A percentile compares a stretch with the other conserved stretches of the same genome.
These are phyloP conservation scores for Subanguina moxae DNA, from an alignment of 1,140 invertebrate genomes.

Conservation along the genomic window DNA sequence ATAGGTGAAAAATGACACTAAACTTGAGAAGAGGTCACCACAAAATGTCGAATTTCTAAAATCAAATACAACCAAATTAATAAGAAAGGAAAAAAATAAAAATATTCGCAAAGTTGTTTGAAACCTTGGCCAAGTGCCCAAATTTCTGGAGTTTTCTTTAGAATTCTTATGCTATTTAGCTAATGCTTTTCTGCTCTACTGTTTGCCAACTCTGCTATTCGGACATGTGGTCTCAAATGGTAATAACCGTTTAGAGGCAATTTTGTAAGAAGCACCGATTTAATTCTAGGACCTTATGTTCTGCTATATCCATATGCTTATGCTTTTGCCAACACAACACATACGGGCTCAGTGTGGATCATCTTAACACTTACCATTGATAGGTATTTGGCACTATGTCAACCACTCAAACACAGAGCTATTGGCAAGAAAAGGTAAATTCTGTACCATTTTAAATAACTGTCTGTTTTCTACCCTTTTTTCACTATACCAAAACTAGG, in stretches of 20 bases:
- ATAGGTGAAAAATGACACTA: no score
- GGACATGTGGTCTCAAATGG: constrained; percentile 44
- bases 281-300: constrained; percentile 27
- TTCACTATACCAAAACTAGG: no score
- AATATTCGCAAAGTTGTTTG: no score
- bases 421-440: constrained; percentile 53
- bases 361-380: constrained; percentile 52
- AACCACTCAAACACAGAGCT: constrained; percentile 50
- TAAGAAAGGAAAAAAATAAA: no score
- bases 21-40: no score
- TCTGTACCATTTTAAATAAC: no score
- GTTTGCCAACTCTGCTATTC: constrained; percentile 51
- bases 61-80: no score
- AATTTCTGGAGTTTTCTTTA: no score
- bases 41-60: no score
- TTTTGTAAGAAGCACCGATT: no score
- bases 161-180: constrained; percentile 9
- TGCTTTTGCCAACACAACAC: constrained; percentile 53
- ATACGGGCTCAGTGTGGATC: constrained; percentile 56
- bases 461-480: no score
- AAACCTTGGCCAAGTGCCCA: no score
- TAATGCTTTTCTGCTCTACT: constrained; percentile 56
- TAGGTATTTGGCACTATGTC: constrained; percentile 52
- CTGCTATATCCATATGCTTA: constrained; percentile 53
- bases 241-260: background rate